phyloP scores from a whole-genome alignment of 2,888 invertebrate genomes.

The Caenorhabditis zanzibari region DNA sequence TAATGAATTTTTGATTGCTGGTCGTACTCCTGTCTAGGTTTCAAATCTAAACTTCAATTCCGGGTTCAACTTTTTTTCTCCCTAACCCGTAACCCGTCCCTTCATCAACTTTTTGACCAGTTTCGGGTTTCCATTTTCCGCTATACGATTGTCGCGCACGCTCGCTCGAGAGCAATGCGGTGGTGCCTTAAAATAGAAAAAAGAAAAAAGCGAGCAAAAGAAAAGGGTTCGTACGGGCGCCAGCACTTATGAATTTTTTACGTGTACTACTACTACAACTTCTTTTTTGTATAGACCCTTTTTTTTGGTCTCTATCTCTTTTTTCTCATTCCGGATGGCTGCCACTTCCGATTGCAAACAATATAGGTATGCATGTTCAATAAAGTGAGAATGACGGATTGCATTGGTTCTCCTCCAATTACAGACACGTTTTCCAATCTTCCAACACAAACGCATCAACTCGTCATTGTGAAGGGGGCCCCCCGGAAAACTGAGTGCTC shows the following conservation, averaged over 20 bases:
- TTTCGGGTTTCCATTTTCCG: slow-evolving; percentile 51
- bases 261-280: slow-evolving; percentile 33
- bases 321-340: slow-evolving; percentile 13
- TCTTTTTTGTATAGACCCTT: slow-evolving; percentile 48
- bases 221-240: slow-evolving; percentile 29
- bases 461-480: slow-evolving; percentile 27
- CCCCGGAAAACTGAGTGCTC: slow-evolving; percentile 19
- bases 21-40: neutral
- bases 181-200: slow-evolving; percentile 39
- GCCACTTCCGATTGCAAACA: slow-evolving; percentile 31
- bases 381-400: slow-evolving; percentile 12
- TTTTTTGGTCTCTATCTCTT: neutral
- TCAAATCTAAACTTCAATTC: slow-evolving; percentile 9
- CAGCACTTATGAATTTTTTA: slow-evolving; percentile 61
- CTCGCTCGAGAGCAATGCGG: slow-evolving; percentile 14
- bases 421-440: slow-evolving; percentile 45
- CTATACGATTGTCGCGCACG: slow-evolving; percentile 54
- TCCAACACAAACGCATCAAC: slow-evolving; percentile 3
- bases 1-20: slow-evolving; percentile 11
- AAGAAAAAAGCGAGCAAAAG: slow-evolving; percentile 11
- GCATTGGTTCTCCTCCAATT: slow-evolving; percentile 33
- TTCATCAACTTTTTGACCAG: slow-evolving; percentile 15
- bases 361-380: slow-evolving; percentile 40
- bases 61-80: slow-evolving; percentile 33
- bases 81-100: too few relatives aligned